Evolutionary conservation across 2,888 invertebrate genomes (phyloP).

Genomic region (Antheraea assamensis): DNA sequence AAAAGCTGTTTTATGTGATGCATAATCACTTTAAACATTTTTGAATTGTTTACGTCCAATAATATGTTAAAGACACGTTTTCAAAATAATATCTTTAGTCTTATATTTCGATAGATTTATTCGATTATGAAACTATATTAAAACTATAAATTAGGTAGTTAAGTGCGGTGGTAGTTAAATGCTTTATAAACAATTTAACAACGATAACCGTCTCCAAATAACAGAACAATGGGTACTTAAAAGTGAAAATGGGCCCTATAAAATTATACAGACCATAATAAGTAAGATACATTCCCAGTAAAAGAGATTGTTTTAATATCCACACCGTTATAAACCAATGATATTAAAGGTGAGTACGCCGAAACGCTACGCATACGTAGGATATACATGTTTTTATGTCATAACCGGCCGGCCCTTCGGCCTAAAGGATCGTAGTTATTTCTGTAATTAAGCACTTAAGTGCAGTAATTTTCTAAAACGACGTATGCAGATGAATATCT

Average conservation of each 20-base stretch:
- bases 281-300: conserved; percentile 2
- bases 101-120: too few relatives aligned
- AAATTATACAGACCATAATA: conserved; percentile 11
- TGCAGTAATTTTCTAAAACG: conserved; percentile 30
- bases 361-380: conserved; percentile 18
- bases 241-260: conserved; percentile 8
- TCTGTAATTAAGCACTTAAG: conserved; percentile 31
- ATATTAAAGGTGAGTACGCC: conserved; percentile 24
- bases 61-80: too few relatives aligned
- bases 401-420: conserved; percentile 25
- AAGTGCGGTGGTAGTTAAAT: background rate
- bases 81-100: too few relatives aligned
- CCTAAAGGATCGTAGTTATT: conserved; percentile 31
- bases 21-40: too few relatives aligned
- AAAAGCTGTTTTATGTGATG: too few relatives aligned
- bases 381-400: conserved; percentile 26
- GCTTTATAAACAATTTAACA: conserved; percentile 15
- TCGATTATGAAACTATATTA: background rate
- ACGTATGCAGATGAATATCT: conserved; percentile 8
- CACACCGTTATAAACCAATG: conserved; percentile 27
- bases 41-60: too few relatives aligned
- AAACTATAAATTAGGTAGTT: conserved; percentile 1
- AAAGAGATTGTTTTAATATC: conserved; percentile 27
- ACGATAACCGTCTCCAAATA: conserved; percentile 5
- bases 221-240: conserved; percentile 6